Evolutionary conservation across 2,797 vertebrate genomes (phyloP), one percentile per base, ranked within the genome.

Genomic region (Labroides dimidiatus): DNA sequence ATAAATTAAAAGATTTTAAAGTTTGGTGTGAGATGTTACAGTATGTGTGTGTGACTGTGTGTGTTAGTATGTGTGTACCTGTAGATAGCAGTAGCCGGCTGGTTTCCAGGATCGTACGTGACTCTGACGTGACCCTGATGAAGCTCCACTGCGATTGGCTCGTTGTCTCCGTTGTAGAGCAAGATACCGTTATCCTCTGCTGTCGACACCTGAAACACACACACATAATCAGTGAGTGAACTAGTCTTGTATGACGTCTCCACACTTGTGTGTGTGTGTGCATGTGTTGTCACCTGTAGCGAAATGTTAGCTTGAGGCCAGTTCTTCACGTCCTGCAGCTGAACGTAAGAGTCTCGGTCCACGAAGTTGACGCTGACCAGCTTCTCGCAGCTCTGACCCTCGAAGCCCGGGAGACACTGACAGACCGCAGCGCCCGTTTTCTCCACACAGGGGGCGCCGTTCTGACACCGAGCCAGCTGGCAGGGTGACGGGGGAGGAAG

Each of bases 241-340:
- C 3, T 6, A 15, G 6, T 33, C 30, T 6, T 44, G 30, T 33
- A 9, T 33, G 30, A n/a, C n/a, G n/a, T n/a, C n/a, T n/a, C n/a
- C n/a, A n/a, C n/a, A n/a, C 6, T 3, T 33, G 7, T 33, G 30
- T 33, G 30, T 33, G 4, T 33, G 30, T 33, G 30, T 33, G 30
- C 8, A 7, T 33, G 30, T 33, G 30, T 56, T 39, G 55, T 78
- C 88, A 98, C 97, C 96, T 99, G 97, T 82, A 99, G 92, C 0
- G 96, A 97, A 93, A 99, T 99, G 86, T 99, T 99, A 69, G 97
- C 96, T 41, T 96, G 95, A 0, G 96, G 96, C 96, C 96, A 97
- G 93, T 96, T 96, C 90, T 96, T 97, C 67, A 98, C 90, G 80
- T 99, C 97, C 0, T 94, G 96, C 61, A 99, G 96, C 84, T 98